A percentile compares a stretch with the other conserved stretches of the same genome.
Evolutionary conservation across 2,797 vertebrate genomes (phyloP).

Genomic region (Pitangus sulphuratus): DNA sequence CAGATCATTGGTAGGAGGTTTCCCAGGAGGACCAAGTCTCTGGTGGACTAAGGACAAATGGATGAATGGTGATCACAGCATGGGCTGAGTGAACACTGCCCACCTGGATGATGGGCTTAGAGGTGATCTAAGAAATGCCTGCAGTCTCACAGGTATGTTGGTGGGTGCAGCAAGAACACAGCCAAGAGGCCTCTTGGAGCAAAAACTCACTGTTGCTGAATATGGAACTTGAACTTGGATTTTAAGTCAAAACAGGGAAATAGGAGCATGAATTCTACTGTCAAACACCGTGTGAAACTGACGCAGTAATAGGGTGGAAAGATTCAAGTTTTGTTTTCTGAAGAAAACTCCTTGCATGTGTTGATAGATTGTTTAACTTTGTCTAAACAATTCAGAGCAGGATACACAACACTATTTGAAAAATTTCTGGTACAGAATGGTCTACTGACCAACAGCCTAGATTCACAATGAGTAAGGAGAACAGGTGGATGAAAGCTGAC

Average conservation of each 20-base stretch:
- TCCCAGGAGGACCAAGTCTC: neutral
- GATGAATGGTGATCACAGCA: neutral
- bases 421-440: neutral
- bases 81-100: neutral
- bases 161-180: neutral
- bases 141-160: fast-evolving
- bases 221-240: neutral
- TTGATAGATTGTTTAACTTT: neutral
- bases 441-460: neutral
- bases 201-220: neutral
- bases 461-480: neutral
- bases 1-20: fast-evolving
- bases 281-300: neutral
- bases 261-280: fast-evolving
- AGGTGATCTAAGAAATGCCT: neutral
- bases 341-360: neutral
- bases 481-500: neutral
- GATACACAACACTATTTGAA: neutral
- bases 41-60: too few relatives aligned
- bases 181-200: neutral
- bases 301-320: neutral
- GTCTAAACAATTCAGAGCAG: neutral
- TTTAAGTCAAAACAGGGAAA: neutral
- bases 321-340: neutral
- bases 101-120: too few relatives aligned